Base-by-base conservation (phyloP, 2,888 invertebrate species). In the Xestia sexstrigata region DNA sequence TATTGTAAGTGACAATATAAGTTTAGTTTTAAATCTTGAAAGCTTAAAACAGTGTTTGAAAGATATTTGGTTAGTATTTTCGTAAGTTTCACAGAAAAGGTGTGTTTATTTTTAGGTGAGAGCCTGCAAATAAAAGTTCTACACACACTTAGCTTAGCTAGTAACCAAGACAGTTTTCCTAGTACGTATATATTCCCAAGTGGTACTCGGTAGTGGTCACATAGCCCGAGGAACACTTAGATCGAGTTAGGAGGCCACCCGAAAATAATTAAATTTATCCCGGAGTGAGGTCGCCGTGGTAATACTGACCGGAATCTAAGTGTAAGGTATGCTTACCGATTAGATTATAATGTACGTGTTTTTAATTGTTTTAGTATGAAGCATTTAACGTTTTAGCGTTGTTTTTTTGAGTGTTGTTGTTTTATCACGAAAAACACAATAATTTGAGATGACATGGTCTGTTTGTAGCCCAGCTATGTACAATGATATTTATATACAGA, bases 201-300 rank as follows among this genome's bases (percentile, higher is more conserved):
- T 87, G 84, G 67, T 78, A 39, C 83, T 84, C 67, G 67, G 73
- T 78, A 62, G 82, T 86, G 88, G 86, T 80, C 86, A 88, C 82
- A 87, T 84, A 71, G 88, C 88, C 86, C 82, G 84, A 78, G 86
- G 86, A 83, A 89, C 86, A 89, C 83, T 90, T 87, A 81, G 79
- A 87, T 90, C 84, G 75, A 90, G 88, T 91, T 89, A 87, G 85
- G 80, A 81, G 82, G 80, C 80, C 87, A 81, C 81, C 89, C 89
- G 83, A 90, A 91, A 89, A 91, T 91, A 91, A 91, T 91, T 90
- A 89, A 91, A 90, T 90, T 89, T 71, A 75, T 83, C 84, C 82
- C 82, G 70, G 83, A 82, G 79, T 79, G 83, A 79, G 87, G 84
- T 78, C 70, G 77, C 35, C 78, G 80, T 62, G 82, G 79, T 81